Conservation (phyloP, 2,113 vertebrate genomes). For the Megaceryle torquata region DNA sequence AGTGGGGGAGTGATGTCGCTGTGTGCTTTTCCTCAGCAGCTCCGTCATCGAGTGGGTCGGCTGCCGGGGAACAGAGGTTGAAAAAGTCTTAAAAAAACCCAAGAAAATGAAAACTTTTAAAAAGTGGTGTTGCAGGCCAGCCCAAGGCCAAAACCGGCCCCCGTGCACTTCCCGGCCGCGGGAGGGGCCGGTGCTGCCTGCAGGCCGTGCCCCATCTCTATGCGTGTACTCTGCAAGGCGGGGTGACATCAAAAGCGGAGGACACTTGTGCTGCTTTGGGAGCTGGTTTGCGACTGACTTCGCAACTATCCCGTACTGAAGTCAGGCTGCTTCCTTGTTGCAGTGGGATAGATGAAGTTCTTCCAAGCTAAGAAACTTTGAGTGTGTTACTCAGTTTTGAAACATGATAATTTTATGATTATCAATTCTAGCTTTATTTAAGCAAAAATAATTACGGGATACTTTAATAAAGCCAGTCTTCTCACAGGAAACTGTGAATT, state of each 20-base stretch:
- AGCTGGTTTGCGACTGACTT: fast-evolving
- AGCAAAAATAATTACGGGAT: fast-evolving
- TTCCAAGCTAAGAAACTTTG: neutral
- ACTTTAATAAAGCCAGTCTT: neutral
- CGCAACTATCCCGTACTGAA: fast-evolving
- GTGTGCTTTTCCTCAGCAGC: neutral
- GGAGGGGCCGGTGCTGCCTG: neutral
- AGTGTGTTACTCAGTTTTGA: neutral
- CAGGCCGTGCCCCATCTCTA: too few relatives aligned
- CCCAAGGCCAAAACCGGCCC: too few relatives aligned
- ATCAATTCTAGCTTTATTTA: neutral
- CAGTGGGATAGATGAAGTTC: fast-evolving
- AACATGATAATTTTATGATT: neutral
- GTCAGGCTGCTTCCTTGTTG: fast-evolving
- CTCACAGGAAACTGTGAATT: neutral
- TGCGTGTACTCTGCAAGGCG: neutral
- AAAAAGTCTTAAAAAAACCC: neutral
- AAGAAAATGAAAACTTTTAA: neutral
- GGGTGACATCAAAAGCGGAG: fast-evolving
- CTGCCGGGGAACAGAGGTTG: fast-evolving
- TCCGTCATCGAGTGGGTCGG: neutral
- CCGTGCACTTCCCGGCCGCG: neutral
- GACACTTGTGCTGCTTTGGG: neutral
- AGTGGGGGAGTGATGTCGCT: fast-evolving
- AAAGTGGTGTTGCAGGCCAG: neutral